Conservation (phyloP, 2,888 invertebrate genomes). For the Eupithecia tripunctaria region DNA sequence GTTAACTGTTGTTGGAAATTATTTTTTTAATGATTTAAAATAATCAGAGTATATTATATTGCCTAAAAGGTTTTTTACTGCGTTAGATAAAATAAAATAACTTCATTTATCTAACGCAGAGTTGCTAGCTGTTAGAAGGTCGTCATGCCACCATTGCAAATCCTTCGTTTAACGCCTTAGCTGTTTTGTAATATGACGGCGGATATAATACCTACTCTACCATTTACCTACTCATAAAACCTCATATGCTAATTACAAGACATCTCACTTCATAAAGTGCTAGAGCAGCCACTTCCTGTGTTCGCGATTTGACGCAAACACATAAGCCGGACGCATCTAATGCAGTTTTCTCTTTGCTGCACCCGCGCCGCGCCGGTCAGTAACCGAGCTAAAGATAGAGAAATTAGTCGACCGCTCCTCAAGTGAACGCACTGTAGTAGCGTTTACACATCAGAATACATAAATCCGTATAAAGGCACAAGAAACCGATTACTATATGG, state of each 20-base stretch:
- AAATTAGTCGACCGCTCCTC: slow-evolving; percentile 77
- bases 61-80: too few species aligned
- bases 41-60: too few species aligned
- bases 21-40: too few species aligned
- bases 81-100: too few species aligned
- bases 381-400: slow-evolving; percentile 83
- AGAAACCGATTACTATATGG: background rate
- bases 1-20: too few species aligned
- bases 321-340: slow-evolving; percentile 80
- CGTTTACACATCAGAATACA: slow-evolving; percentile 23
- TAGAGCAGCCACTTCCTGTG: slow-evolving; percentile 31
- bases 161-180: background rate
- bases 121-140: background rate
- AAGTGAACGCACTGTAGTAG: slow-evolving; percentile 73
- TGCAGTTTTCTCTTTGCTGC: slow-evolving; percentile 75
- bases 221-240: background rate
- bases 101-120: background rate
- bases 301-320: slow-evolving; percentile 64
- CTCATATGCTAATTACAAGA: slow-evolving; percentile 9
- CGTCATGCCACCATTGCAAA: too few species aligned
- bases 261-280: slow-evolving; percentile 34
- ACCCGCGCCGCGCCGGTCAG: slow-evolving; percentile 64
- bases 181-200: background rate
- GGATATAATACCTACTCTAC: background rate
- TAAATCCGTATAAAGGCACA: slow-evolving; percentile 15